These are phyloP conservation scores for Chymomyza caudatula DNA, from an alignment of 2,888 invertebrate species.

Conservation along the genomic window DNA sequence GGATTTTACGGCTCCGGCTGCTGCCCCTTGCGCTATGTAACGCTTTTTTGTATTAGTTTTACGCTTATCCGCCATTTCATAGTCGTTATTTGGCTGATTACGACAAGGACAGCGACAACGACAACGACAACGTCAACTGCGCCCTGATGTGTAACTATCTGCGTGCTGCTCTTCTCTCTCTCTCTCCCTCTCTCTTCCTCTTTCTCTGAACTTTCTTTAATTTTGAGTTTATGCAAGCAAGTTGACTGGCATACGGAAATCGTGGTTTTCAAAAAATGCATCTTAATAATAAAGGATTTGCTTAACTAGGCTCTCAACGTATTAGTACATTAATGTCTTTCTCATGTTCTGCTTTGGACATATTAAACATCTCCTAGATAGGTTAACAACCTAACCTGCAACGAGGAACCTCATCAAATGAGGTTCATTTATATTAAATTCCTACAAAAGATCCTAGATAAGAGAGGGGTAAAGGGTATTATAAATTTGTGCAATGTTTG, in stretches of 20 bases:
- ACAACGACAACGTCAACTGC: neutral
- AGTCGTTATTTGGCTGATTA: conserved; percentile 68
- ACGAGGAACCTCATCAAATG: too few species aligned
- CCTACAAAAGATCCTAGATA: too few species aligned
- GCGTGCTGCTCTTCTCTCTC: neutral
- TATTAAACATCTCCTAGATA: too few species aligned
- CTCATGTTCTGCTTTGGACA: too few species aligned
- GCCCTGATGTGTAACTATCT: neutral
- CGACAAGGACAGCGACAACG: conserved; percentile 49
- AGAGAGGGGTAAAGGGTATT: too few species aligned
- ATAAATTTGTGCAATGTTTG: too few species aligned
- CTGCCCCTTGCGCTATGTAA: conserved; percentile 45
- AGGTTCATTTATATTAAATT: too few species aligned
- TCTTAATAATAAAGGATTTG: too few species aligned
- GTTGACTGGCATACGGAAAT: neutral
- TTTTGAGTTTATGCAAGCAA: neutral
- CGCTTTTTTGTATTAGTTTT: conserved; percentile 65
- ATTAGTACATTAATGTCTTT: too few species aligned
- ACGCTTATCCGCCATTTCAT: conserved; percentile 63
- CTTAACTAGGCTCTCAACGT: too few species aligned
- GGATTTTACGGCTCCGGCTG: neutral
- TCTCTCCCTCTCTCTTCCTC: neutral
- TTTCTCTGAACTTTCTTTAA: neutral
- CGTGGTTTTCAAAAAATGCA: neutral
- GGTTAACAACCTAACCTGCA: too few species aligned